Base-by-base conservation (phyloP, 53 echinoderm and acorn worm species). In the Henricia sp. region DNA sequence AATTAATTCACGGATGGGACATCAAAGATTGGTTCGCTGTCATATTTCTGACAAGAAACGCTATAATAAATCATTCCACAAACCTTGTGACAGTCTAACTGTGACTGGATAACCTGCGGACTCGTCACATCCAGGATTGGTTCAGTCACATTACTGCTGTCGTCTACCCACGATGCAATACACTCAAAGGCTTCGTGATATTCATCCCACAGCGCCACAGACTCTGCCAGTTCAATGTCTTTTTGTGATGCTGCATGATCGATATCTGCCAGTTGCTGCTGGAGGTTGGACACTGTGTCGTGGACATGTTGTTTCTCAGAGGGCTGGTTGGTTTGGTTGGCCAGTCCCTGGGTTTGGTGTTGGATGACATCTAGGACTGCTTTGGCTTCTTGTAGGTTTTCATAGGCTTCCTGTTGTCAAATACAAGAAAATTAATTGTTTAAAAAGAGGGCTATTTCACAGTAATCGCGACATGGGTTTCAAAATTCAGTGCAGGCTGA, bases 121-220 rank as follows among this genome's bases (percentile, higher is more conserved):
- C 69, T 89, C 1, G 74, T 82, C 33, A 82, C 82, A 10, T 54
- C 82, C 32, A 92, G 66, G 11, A 59, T 33, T 21, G 77, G 86
- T n/a, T 76, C 53, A 2, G 74, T 82, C 0, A 88, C 71, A n/a
- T 60, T 76, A n/a, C 42, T 80, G 37, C 88, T 88, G 28, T 77
- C 76, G 14, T 85, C 60, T 24, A 96, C 82, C 97, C 97, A 96
- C 14, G 67, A 72, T 11, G 48, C 52, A 24, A 96, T 86, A 57
- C 65, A 51, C 28, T 76, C 91, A 48, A 87, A 9, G 28, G 90
- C 88, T 37, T 87, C 83, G 40, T 92, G 94, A 44, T 93, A 89
- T 54, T 82, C 86, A 12, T 83, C 71, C 97, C 97, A 96, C 13
- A 90, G 77, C 72, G 90, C 86, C 11, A 93, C 50, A 20, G 94